Evolutionary conservation across 1,140 invertebrate species (phyloP), one percentile per base, ranked within the genome.

Genomic region (Ceratina calcarata): DNA sequence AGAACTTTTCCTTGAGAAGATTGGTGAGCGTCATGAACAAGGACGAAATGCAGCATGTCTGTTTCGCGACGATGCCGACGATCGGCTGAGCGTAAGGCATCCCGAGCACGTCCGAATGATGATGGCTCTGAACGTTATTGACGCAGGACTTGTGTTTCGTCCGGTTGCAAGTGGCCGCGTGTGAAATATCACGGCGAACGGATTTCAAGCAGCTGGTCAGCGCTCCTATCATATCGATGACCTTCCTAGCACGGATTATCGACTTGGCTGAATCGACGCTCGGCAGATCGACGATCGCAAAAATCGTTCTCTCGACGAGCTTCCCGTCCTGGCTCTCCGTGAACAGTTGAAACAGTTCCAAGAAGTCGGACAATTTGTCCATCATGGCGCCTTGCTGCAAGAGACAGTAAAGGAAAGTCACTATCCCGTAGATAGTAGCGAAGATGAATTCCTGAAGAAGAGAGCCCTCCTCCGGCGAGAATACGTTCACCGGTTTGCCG

Each of bases 371-470:
- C 13, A 95, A 87, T 79, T 94, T 94, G 18, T 95, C 94, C 0
- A 92, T 86, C 10, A 75, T 78, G 53, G 77, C 60, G 75, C 94
- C 92, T 53, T 95, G 95, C 87, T 94, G 93, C 37, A 96, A 86
- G 3, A 95, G 85, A 71, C 93, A 94, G 79, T 95, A 94, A 20
- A 95, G 92, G 84, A 95, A 94, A 2, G 94, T 94, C 0, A 94
- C 92, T 10, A 95, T 93, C 0, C 94, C 94, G 78, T 95, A 95
- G 2, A 93, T 93, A 2, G 94, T 93, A 0, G 94, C 94, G 86
- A 95, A 95, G 3, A 95, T 92, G 82, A 94, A 95, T 87, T 95
- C 94, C 71, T 95, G 94, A 55, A 94, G 86, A 84, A 93, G 73
- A 74, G 91, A 81, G 78, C 93, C 91, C 72, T 93, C 92, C 20